Base-by-base conservation (phyloP, 2,113 vertebrate species). In the Rafetus swinhoei region DNA sequence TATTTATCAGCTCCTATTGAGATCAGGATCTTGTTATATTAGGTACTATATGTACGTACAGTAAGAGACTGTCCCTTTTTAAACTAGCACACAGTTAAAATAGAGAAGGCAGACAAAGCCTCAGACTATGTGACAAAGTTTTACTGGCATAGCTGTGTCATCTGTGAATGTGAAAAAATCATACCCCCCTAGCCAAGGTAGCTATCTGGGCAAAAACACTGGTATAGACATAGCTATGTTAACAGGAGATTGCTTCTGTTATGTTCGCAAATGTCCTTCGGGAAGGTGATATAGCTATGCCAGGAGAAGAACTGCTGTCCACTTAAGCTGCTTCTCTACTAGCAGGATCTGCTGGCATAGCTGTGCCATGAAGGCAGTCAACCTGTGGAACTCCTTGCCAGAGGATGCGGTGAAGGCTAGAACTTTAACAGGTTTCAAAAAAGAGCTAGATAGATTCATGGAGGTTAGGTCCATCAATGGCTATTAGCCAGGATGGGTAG, bases 1-100 rank as follows among this genome's bases (percentile, higher is more conserved):
- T 94, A 95, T 95, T 97, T 95, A 94, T 97, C 96, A 94, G 91
- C 84, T 86, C 55, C 93, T 93, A 2, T 89, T 50, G 89, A 83
- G 90, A 11, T 80, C 32, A 32, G 84, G 91, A 90, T 88, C 92
- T 60, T 60, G 24, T 79, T 79, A 88, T 81, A 87, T 77, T 53
- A 87, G 84, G 54, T 88, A 85, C 92, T 84, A 52, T n/a, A 0
- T 72, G 1, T 29, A 59, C n/a, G 74, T 84, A 1, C 22, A 8
- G 82, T 32, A 82, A 85, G 85, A 91, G 81, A 88, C 55, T 32
- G 25, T 2, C 90, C 87, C 85, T 93, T 91, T 86, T 74, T 87
- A 72, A 1, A 2, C 81, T 82, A 90, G 62, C 35, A 69, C 56
- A 2, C 39, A 3, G 81, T 0, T 5, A 24, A 10, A 62, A 29